phyloP scores from a whole-genome alignment of 1,140 invertebrate species.

The Aphelenchoides fujianensis region DNA sequence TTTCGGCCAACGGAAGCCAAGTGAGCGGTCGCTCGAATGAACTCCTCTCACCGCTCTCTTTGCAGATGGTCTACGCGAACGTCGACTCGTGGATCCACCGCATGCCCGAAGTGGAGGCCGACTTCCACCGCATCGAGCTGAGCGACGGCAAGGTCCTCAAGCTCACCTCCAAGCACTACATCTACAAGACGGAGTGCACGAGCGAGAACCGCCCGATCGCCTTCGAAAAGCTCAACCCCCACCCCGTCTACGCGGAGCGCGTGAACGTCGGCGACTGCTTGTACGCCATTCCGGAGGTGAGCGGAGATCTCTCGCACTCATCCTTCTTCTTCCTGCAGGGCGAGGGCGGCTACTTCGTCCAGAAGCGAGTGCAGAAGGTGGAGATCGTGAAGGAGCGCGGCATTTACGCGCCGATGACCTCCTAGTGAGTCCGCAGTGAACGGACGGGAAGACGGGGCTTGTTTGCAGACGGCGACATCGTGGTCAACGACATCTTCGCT shows the following conservation, averaged over 20 bases:
- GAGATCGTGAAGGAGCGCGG: slow-evolving; percentile 27
- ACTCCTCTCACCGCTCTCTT: background rate
- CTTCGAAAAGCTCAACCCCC: slow-evolving; percentile 17
- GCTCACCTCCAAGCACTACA: slow-evolving; percentile 47
- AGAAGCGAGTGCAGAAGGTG: slow-evolving; percentile 22
- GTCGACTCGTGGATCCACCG: slow-evolving; percentile 50
- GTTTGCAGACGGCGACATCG: slow-evolving; percentile 34
- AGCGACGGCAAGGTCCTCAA: slow-evolving; percentile 42
- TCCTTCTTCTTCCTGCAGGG: background rate
- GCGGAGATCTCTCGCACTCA: background rate
- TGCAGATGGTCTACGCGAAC: slow-evolving; percentile 37
- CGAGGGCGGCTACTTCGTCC: slow-evolving; percentile 18
- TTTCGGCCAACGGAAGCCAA: slow-evolving; percentile 26
- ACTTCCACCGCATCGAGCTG: slow-evolving; percentile 37
- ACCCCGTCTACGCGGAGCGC: slow-evolving; percentile 41
- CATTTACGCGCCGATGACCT: slow-evolving; percentile 48
- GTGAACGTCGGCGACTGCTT: slow-evolving; percentile 41
- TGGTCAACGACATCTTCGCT: slow-evolving; percentile 40
- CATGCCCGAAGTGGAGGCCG: slow-evolving; percentile 34
- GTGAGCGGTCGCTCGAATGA: no score
- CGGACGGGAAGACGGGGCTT: background rate
- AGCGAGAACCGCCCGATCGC: background rate
- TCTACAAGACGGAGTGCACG: slow-evolving; percentile 45
- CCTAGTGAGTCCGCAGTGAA: no score
- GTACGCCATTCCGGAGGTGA: slow-evolving; percentile 28